A percentile compares a stretch with the other conserved stretches of the same genome.
Conservation (phyloP, 2,797 vertebrate species). For the Pachyuromys duprasi region DNA sequence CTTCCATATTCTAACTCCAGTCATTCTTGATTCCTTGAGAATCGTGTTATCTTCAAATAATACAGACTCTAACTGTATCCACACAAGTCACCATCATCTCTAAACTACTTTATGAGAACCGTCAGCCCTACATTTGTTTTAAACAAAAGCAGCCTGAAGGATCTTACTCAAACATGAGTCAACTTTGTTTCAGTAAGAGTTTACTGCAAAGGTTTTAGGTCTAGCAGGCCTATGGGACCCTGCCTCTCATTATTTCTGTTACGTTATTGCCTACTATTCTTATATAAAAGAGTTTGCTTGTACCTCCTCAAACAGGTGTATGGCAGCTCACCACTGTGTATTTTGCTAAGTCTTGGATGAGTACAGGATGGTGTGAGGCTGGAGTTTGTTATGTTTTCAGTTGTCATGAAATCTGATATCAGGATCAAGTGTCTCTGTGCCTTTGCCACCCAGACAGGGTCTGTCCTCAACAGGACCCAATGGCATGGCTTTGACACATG, state of each 20-base stretch:
- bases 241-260: not conserved
- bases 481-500: constrained; percentile 31
- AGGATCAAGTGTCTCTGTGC: not conserved
- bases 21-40: constrained; percentile 10
- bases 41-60: not conserved
- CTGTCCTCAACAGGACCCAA: not conserved
- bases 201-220: not conserved
- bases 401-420: not conserved
- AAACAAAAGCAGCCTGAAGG: not conserved
- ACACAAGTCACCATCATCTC: not conserved
- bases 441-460: not conserved
- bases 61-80: not conserved
- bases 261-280: not conserved
- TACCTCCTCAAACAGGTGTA: not conserved
- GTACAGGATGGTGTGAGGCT: not conserved
- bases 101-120: not conserved
- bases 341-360: constrained; percentile 5
- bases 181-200: not conserved
- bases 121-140: not conserved
- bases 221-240: not conserved
- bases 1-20: not conserved
- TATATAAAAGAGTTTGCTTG: not conserved
- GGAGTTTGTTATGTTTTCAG: constrained; percentile 3
- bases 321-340: not conserved
- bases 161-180: constrained; percentile 1